Conservation (phyloP, 2,888 invertebrate genomes). For the Dryocosmus kuriphilus region DNA sequence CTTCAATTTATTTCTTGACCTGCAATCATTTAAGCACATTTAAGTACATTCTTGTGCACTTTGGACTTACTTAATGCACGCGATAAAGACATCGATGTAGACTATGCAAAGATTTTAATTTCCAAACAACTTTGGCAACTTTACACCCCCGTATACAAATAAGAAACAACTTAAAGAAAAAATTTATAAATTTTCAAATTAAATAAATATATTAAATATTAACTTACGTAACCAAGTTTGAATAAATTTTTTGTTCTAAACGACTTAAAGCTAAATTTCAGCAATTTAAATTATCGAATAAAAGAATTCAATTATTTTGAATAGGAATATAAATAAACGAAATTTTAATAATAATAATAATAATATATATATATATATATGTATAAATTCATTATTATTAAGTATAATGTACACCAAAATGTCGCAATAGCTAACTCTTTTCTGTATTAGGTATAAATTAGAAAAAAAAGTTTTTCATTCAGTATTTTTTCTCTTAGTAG, state of each 20-base stretch:
- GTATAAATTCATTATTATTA: too few species aligned
- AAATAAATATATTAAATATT: too few species aligned
- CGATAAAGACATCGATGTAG: slow-evolving; percentile 18
- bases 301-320: background rate
- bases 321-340: background rate
- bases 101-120: slow-evolving; percentile 26
- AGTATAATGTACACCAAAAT: too few species aligned
- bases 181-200: too few species aligned
- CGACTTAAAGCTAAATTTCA: background rate
- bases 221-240: background rate
- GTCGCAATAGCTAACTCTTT: too few species aligned
- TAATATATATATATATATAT: background rate
- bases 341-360: background rate
- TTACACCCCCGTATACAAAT: slow-evolving; percentile 4
- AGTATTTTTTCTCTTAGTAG: background rate
- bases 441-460: too few species aligned
- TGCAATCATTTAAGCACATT: background rate
- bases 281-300: too few species aligned
- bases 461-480: background rate
- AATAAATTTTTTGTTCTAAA: background rate
- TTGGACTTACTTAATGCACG: slow-evolving; percentile 31
- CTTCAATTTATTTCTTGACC: slow-evolving; percentile 22
- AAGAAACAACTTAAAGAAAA: too few species aligned
- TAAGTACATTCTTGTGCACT: slow-evolving; percentile 2
- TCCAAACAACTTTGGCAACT: background rate